Percentiles rank a stretch among this genome's conserved stretches.
These are phyloP conservation scores for Murina feae DNA, from an alignment of 2,113 vertebrate genomes.

Conservation along the genomic window DNA sequence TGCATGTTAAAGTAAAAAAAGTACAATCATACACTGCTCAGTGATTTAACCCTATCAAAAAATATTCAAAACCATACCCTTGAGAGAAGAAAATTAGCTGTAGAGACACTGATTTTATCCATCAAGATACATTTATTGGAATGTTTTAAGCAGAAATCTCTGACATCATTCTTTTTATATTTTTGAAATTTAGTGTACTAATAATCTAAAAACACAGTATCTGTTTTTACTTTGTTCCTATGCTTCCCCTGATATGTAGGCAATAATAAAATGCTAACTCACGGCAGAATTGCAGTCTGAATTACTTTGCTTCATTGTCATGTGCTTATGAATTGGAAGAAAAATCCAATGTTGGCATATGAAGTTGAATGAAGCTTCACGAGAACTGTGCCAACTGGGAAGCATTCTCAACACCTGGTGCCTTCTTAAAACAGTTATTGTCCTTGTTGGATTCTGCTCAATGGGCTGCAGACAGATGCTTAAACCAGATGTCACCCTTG, in stretches of 20 bases:
- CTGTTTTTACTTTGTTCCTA: background rate
- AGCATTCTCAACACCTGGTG: background rate
- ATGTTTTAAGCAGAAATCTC: background rate
- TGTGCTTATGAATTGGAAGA: background rate
- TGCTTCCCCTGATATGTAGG: background rate
- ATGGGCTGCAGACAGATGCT: background rate
- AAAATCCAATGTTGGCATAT: background rate
- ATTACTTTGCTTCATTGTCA: background rate
- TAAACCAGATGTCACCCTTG: background rate
- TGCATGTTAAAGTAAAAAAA: background rate
- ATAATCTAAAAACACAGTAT: background rate
- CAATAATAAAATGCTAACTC: background rate
- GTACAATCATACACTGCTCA: background rate
- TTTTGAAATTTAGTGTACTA: background rate
- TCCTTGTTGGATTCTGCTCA: background rate
- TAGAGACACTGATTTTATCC: background rate
- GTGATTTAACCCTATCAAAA: background rate
- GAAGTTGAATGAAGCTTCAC: background rate
- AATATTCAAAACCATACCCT: background rate
- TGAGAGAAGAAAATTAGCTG: background rate
- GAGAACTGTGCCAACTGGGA: background rate
- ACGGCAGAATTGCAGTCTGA: background rate
- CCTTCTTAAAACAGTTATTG: background rate
- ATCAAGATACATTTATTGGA: background rate
- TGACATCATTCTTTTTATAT: background rate